Evolutionary conservation across 2,113 vertebrate species (phyloP), one percentile per base, ranked within the genome.

Genomic region (Ptychochromis oligacanthus): DNA sequence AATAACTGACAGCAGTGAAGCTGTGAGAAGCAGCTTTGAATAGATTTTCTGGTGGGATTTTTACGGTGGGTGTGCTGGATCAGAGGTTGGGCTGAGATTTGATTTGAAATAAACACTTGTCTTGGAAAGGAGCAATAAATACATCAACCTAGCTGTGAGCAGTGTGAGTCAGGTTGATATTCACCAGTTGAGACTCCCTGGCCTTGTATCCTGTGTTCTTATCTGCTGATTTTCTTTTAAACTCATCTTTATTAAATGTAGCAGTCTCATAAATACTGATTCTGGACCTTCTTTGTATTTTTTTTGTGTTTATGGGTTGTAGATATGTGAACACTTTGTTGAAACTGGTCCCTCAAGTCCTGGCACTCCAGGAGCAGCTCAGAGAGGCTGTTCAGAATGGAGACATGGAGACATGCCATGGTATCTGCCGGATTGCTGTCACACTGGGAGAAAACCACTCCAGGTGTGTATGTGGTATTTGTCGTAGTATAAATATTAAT

Each of bases 361-460:
- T 99, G 91, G 97, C 97, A 77, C 96, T 99, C 15, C 98, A 99
- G 86, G 98, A 99, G 36, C 98, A 99, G 93, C 95, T 99, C 77
- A 96, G 96, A 86, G 98, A 99, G 86, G 98, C 98, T 0, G 97
- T 99, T 36, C 98, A 99, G 94, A 99, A 96, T 2, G 98, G 98
- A 89, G 98, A 99, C 95, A 99, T 99, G 97, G 98, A 99, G 94
- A 99, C 97, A 0, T 99, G 98, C 0, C 98, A 99, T 0, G 98
- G 98, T 46, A 98, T 99, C 95, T 99, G 98, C 91, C 96, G 98
- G 61, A 98, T 99, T 0, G 96, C 97, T 2, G 97, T 99, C 86
- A 97, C 98, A 40, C 61, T 99, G 64, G 98, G 98, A 85, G 98
- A 99, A 89, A 99, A 99, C 94, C 98, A 99, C 83, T 99, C 98